These are phyloP conservation scores for Halcyon chelicuti DNA, from an alignment of 2,797 vertebrate genomes.

Conservation along the genomic window DNA sequence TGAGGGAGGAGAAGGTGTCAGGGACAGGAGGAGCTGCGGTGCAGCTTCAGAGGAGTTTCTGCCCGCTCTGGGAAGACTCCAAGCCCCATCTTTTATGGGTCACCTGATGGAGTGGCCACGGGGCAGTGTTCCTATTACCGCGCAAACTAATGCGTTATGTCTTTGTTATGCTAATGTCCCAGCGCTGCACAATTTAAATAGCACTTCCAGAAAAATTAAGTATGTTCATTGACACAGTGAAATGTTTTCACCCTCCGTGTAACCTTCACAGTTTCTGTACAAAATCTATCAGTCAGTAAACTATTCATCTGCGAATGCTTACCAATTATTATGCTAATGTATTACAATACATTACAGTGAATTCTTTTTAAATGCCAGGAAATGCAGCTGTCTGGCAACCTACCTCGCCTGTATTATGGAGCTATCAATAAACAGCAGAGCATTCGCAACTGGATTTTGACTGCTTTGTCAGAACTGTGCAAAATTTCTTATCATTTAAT, in stretches of 20 bases:
- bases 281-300: constrained; percentile 89
- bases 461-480: constrained; percentile 48
- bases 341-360: constrained; percentile 84
- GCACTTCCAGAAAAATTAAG: constrained; percentile 86
- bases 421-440: constrained; percentile 79
- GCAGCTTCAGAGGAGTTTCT: fast-evolving
- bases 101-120: constrained; percentile 40
- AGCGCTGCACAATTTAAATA: constrained; percentile 78
- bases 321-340: constrained; percentile 92
- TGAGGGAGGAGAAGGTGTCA: fast-evolving
- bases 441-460: constrained; percentile 72
- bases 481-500: neutral
- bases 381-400: constrained; percentile 79
- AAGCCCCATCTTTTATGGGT: constrained; percentile 17
- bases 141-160: constrained; percentile 70
- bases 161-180: constrained; percentile 85
- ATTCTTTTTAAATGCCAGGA: constrained; percentile 83
- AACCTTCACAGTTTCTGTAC: constrained; percentile 86
- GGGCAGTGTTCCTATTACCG: constrained; percentile 64
- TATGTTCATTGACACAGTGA: constrained; percentile 86
- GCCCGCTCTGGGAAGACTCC: neutral
- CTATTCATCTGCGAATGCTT: constrained; percentile 87
- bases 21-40: neutral
- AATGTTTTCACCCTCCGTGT: constrained; percentile 85
- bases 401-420: constrained; percentile 69